These are phyloP conservation scores for Tympanuchus pallidicinctus DNA, from an alignment of 2,113 vertebrate species.

Conservation along the genomic window DNA sequence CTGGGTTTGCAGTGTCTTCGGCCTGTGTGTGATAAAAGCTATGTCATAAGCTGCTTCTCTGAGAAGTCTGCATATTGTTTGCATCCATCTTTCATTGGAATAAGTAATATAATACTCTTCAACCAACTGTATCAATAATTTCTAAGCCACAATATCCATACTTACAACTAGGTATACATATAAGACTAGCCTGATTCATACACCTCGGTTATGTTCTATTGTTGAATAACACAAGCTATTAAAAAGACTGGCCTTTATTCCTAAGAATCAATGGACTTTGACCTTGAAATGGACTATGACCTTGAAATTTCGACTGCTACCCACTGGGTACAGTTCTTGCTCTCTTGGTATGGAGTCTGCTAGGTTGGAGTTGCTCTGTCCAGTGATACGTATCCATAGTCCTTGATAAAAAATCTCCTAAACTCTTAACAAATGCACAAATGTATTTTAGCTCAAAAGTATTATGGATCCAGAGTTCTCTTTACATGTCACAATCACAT, in stretches of 20 bases:
- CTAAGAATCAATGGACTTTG: neutral
- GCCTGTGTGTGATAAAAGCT: neutral
- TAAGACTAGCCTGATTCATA: neutral
- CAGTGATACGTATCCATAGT: neutral
- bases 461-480: conserved; percentile 49
- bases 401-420: neutral
- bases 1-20: neutral
- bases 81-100: neutral
- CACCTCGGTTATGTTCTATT: neutral
- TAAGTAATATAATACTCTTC: neutral
- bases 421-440: conserved; percentile 61
- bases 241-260: neutral
- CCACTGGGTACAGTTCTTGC: neutral
- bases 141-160: neutral
- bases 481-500: conserved; percentile 72
- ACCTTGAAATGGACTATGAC: neutral
- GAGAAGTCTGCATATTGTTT: neutral
- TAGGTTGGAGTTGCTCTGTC: neutral
- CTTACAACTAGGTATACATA: fast-evolving
- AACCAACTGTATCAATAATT: neutral
- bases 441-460: conserved; percentile 54
- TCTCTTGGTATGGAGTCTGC: neutral
- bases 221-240: neutral
- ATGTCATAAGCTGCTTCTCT: neutral
- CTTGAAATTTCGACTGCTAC: neutral